Conservation (phyloP, 2,888 invertebrate species). For the Cheiracanthium punctorium region DNA sequence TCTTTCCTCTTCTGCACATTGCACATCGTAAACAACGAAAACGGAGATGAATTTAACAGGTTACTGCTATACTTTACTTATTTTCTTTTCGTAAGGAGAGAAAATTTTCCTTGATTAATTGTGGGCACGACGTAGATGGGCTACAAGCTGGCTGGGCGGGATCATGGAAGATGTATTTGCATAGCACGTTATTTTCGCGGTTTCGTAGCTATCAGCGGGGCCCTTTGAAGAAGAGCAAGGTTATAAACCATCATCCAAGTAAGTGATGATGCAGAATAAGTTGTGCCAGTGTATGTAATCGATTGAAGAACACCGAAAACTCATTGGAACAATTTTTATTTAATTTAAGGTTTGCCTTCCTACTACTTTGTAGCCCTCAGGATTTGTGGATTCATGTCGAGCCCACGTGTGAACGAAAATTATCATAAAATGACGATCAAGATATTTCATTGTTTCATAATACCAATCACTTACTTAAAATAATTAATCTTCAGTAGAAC, state of each 20-base stretch:
- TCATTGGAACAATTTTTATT: no score
- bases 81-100: background rate
- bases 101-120: background rate
- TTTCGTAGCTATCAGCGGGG: background rate
- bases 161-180: background rate
- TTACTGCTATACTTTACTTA: background rate
- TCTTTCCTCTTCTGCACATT: background rate
- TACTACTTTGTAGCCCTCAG: no score
- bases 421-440: no score
- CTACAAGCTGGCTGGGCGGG: background rate
- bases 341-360: no score
- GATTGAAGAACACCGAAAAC: no score
- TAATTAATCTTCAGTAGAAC: no score
- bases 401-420: no score
- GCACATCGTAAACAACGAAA: background rate
- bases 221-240: background rate
- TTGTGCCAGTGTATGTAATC: background rate
- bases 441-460: no score
- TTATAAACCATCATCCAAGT: background rate
- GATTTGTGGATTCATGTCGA: no score
- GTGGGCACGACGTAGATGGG: background rate
- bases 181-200: conserved; percentile 5
- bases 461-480: no score
- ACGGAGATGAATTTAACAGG: background rate
- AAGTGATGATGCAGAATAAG: background rate